These are phyloP conservation scores for Montifringilla adamsi DNA, from an alignment of 2,113 vertebrate species.

Conservation along the genomic window DNA sequence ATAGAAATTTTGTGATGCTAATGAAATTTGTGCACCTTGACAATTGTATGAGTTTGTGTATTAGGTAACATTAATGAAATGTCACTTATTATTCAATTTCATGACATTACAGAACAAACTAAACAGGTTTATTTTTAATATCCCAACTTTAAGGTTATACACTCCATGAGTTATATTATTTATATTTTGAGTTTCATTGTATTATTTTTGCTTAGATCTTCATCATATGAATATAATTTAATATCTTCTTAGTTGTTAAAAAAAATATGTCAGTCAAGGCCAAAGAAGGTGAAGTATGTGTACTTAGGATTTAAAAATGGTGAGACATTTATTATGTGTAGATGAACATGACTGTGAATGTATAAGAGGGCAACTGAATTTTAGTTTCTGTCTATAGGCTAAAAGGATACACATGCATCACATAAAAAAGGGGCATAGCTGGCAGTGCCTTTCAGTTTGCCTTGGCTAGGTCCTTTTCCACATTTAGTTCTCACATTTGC, in stretches of 20 bases:
- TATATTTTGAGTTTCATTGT: not conserved
- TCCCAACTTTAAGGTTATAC: not conserved
- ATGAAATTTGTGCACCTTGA: not conserved
- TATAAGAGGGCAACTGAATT: not conserved
- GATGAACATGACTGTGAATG: not conserved
- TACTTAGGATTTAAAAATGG: not conserved
- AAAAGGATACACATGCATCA: not conserved
- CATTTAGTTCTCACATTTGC: not conserved
- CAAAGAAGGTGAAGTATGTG: accelerated
- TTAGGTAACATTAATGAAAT: not conserved
- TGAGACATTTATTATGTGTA: not conserved
- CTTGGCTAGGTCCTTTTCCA: not conserved
- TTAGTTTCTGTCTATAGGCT: not conserved
- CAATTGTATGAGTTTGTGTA: not conserved
- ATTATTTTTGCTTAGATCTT: not conserved
- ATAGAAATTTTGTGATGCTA: not conserved
- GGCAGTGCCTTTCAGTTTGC: not conserved
- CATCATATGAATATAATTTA: not conserved
- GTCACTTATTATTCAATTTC: not conserved
- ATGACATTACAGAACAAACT: not conserved
- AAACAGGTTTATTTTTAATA: not conserved
- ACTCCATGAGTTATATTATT: not conserved
- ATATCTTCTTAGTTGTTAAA: not conserved
- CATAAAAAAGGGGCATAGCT: not conserved
- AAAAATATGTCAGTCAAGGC: not conserved